Percentiles rank a stretch among this genome's conserved stretches.
Evolutionary conservation across 1,140 invertebrate species (phyloP).

Genomic region (Drosophila murphyi): DNA sequence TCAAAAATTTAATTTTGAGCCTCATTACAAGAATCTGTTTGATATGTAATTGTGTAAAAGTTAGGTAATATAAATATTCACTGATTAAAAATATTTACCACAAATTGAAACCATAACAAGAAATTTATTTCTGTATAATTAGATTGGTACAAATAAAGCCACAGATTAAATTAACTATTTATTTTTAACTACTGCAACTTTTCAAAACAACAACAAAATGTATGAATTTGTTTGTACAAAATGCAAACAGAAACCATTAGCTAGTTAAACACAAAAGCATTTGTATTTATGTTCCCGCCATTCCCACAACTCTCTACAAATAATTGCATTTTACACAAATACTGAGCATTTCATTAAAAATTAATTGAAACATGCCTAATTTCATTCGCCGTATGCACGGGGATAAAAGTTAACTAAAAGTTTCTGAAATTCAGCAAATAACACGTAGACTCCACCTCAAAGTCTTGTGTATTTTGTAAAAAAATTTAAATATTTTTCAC

Average conservation of each 20-base stretch:
- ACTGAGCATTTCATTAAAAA: constrained; percentile 59
- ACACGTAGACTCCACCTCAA: constrained; percentile 45
- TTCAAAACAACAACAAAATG: not conserved
- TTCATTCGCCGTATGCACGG: constrained; percentile 27
- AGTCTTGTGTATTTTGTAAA: constrained; percentile 9
- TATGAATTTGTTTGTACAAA: not conserved
- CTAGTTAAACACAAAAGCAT: constrained; percentile 8
- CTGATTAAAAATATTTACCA: too few species aligned
- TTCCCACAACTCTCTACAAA: too few species aligned
- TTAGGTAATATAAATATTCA: too few species aligned
- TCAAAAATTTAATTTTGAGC: too few species aligned
- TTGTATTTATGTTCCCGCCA: too few species aligned
- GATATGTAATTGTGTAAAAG: too few species aligned
- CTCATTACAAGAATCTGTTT: too few species aligned
- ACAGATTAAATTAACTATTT: constrained; percentile 13
- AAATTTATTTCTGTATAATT: constrained; percentile 4
- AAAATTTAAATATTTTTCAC: constrained; percentile 61
- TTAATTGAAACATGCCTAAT: constrained; percentile 60
- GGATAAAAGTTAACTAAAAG: constrained; percentile 29
- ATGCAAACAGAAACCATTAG: not conserved
- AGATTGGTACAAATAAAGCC: not conserved
- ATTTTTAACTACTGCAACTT: constrained; percentile 1
- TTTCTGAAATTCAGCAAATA: constrained; percentile 49
- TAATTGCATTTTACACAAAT: constrained; percentile 5
- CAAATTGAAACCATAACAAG: not conserved